A percentile compares a stretch with the other conserved stretches of the same genome.
Conservation (phyloP, 2,888 invertebrate genomes). For the Brenthis hecate region DNA sequence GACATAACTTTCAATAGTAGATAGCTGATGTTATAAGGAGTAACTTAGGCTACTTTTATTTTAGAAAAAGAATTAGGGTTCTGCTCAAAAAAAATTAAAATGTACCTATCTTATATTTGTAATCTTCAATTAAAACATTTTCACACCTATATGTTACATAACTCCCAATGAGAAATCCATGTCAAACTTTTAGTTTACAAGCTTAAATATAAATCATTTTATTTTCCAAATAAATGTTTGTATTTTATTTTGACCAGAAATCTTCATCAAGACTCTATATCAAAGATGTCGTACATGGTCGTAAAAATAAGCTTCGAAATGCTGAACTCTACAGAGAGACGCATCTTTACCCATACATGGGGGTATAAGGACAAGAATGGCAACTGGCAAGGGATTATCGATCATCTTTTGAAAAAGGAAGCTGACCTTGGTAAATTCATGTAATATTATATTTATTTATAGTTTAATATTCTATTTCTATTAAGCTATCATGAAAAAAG, state of each 20-base stretch:
- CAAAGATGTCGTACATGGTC: slow-evolving; percentile 70
- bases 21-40: too few species aligned
- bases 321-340: slow-evolving; percentile 65
- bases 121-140: too few species aligned
- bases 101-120: too few species aligned
- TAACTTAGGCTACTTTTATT: too few species aligned
- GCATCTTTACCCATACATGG: slow-evolving; percentile 70
- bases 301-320: slow-evolving; percentile 71
- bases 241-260: slow-evolving; percentile 47
- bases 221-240: neutral
- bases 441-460: neutral
- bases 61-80: too few species aligned
- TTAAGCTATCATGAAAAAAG: neutral
- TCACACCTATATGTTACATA: too few species aligned
- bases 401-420: slow-evolving; percentile 63
- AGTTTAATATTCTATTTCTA: neutral
- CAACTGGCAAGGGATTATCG: slow-evolving; percentile 68
- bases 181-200: neutral
- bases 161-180: too few species aligned
- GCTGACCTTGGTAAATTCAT: slow-evolving; percentile 63
- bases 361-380: slow-evolving; percentile 71
- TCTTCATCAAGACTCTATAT: slow-evolving; percentile 70
- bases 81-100: too few species aligned
- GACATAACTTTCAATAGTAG: too few species aligned
- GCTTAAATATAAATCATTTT: neutral